A percentile compares a stretch with the other conserved stretches of the same genome.
Evolutionary conservation across 1,140 invertebrate genomes (phyloP).

Genomic region (Nephotettix cincticeps): DNA sequence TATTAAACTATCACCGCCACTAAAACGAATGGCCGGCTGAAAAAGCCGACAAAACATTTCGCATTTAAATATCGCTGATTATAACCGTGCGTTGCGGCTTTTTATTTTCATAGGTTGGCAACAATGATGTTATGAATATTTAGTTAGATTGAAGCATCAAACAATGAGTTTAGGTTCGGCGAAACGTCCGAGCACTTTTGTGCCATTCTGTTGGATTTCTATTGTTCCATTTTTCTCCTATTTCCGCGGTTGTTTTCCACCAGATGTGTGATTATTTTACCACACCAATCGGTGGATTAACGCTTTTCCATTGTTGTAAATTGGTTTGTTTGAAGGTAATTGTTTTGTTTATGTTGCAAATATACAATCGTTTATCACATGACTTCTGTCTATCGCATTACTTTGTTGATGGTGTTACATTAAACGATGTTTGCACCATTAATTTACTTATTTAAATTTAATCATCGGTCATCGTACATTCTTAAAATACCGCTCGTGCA

Average conservation of each 20-base stretch:
- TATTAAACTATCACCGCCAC: neutral
- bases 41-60: slow-evolving; percentile 6
- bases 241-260: neutral
- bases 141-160: neutral
- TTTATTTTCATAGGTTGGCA: neutral
- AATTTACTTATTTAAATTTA: no score
- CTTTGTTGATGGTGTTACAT: no score
- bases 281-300: no score
- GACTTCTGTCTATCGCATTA: no score
- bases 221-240: neutral
- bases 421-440: no score
- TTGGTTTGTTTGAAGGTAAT: no score
- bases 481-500: no score
- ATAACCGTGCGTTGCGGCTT: neutral
- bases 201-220: neutral
- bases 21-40: neutral
- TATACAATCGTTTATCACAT: no score
- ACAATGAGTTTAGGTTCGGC: neutral
- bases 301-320: no score
- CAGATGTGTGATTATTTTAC: no score
- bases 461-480: no score
- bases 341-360: no score
- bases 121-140: neutral
- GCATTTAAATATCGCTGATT: slow-evolving; percentile 4
- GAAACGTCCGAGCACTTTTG: neutral